These are phyloP conservation scores for Cydia pomonella DNA, from an alignment of 1,140 invertebrate species.

Conservation along the genomic window DNA sequence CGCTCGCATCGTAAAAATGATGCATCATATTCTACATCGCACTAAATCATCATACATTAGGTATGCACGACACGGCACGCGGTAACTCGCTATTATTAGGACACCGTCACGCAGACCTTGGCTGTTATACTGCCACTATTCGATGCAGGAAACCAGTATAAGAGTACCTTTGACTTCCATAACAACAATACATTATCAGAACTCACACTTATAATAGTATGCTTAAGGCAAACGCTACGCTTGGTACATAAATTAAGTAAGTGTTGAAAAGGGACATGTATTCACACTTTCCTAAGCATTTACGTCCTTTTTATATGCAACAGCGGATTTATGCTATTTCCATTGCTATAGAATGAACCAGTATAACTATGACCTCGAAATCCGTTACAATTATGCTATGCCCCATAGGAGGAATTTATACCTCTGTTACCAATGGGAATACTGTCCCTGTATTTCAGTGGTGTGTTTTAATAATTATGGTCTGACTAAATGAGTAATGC, in stretches of 20 bases:
- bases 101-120: conserved; percentile 20
- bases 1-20: conserved; percentile 17
- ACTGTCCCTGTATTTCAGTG: neutral
- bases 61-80: conserved; percentile 23
- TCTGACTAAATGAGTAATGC: conserved; percentile 13
- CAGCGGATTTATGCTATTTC: neutral
- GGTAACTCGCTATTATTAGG: conserved; percentile 31
- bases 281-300: neutral
- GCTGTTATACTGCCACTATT: neutral
- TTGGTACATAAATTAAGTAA: neutral
- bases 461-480: conserved; percentile 28
- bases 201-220: neutral
- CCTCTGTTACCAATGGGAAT: neutral
- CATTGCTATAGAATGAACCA: neutral
- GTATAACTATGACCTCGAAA: neutral
- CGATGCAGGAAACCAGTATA: neutral
- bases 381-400: neutral
- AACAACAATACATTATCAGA: neutral
- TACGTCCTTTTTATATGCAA: neutral
- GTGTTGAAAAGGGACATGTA: neutral
- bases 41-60: conserved; percentile 26
- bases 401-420: neutral
- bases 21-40: conserved; percentile 17
- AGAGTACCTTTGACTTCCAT: neutral
- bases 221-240: neutral